Evolutionary conservation across 2,797 vertebrate species (phyloP).

Genomic region (Enoplosus armatus): DNA sequence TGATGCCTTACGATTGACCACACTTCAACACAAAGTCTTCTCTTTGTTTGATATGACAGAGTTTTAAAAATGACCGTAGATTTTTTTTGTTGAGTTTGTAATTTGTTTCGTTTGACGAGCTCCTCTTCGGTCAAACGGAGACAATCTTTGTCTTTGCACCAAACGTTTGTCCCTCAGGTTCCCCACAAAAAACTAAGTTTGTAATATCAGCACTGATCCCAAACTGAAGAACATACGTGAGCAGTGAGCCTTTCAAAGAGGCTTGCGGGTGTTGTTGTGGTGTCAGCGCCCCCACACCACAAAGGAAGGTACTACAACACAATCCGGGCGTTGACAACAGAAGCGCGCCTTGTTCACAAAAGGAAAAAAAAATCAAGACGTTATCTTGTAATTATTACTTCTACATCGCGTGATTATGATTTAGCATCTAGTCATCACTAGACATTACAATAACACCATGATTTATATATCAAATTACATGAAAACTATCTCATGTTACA

Average conservation of each 20-base stretch:
- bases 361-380: background rate
- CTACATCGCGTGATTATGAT: background rate
- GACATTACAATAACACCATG: background rate
- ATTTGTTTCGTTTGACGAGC: background rate
- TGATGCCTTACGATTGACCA: conserved; percentile 73
- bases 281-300: background rate
- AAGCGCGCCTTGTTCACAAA: background rate
- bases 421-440: background rate
- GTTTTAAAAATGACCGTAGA: background rate
- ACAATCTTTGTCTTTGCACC: background rate
- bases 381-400: background rate
- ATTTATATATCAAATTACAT: background rate
- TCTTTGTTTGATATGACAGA: conserved; percentile 1
- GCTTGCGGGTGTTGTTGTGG: background rate
- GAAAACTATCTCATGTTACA: too few species aligned
- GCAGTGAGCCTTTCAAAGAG: background rate
- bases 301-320: background rate
- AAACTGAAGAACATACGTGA: background rate
- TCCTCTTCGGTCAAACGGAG: background rate
- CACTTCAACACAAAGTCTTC: conserved; percentile 33
- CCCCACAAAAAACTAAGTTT: background rate
- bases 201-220: background rate
- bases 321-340: background rate
- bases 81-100: background rate
- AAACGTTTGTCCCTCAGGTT: conserved; percentile 26